Evolutionary conservation across 2,797 vertebrate genomes (phyloP), one percentile per base, ranked within the genome.

Genomic region (Gallinago nigripennis): DNA sequence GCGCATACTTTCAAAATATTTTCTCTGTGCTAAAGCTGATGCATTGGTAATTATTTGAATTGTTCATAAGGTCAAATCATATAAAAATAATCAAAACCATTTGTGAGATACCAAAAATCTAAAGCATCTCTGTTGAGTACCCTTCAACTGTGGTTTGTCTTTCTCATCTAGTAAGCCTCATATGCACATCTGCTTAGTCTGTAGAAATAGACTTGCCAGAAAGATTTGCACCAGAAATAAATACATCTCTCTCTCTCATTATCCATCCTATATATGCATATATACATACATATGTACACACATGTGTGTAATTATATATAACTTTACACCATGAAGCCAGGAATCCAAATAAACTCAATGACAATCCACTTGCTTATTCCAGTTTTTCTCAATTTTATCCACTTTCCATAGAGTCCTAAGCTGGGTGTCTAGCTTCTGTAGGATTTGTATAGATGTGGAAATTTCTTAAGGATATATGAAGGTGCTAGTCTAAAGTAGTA

Each of bases 81-180:
- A 33, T 28, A 46, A 81, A 92, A 95, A 64, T 43, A 91, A 84
- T 70, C 18, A 58, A 92, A 78, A 45, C 1, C 16, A 45, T 79
- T 92, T 70, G 16, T 85, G 56, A 88, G 27, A 35, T 58, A 57
- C 11, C 33, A 68, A 84, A 89, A 88, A 50, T 70, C 78, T 24
- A 53, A 39, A 68, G 6, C 31, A 64, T 57, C 81, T 96, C 86
- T 86, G 71, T 71, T 51, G 33, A 96, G 95, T 80, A 95, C 31
- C 45, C 60, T 90, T 91, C 63, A 94, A 35, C 83, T 58, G 57
- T 69, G 5, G 57, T 93, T 96, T 96, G 51, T 91, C 69, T 31
- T 48, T 37, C 66, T 91, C 51, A 31, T 14, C 57, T 82, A 64
- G 54, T 54, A 31, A 89, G 57, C 82, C 71, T 93, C 71, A 73